Evolutionary conservation across 1,140 invertebrate genomes (phyloP).

Genomic region (Meloidogyne chitwoodi): DNA sequence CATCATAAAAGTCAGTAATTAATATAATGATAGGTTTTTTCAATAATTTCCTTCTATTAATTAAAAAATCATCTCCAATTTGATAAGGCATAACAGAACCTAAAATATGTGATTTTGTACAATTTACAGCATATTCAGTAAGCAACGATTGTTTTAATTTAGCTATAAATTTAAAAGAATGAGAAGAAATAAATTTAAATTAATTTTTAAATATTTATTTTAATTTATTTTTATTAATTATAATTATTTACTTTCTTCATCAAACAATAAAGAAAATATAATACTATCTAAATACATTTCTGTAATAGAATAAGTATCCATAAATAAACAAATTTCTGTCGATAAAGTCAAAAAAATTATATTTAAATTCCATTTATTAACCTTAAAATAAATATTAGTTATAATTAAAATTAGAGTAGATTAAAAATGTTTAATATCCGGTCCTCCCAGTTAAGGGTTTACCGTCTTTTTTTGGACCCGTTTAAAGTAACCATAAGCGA

Average conservation of each 20-base stretch:
- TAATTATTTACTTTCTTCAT: too few species aligned
- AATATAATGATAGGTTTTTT: background rate
- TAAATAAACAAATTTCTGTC: background rate
- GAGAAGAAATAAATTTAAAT: too few species aligned
- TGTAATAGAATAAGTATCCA: background rate
- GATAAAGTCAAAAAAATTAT: background rate
- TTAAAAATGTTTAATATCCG: too few species aligned
- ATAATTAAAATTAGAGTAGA: too few species aligned
- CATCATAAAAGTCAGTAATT: background rate
- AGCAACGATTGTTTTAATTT: background rate
- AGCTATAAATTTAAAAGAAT: too few species aligned
- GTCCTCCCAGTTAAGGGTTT: too few species aligned
- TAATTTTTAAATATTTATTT: too few species aligned
- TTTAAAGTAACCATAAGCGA: too few species aligned
- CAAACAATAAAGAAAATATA: too few species aligned
- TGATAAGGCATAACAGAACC: background rate
- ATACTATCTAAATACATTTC: background rate
- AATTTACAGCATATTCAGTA: background rate
- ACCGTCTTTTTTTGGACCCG: too few species aligned
- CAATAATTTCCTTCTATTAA: background rate
- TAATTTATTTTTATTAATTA: too few species aligned
- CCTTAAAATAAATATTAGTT: background rate
- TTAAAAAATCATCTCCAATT: background rate
- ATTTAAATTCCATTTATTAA: background rate
- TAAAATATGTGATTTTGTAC: background rate